Evolutionary conservation across 2,888 invertebrate species (phyloP), one percentile per base, ranked within the genome.

Genomic region (Cactoblastis cactorum): DNA sequence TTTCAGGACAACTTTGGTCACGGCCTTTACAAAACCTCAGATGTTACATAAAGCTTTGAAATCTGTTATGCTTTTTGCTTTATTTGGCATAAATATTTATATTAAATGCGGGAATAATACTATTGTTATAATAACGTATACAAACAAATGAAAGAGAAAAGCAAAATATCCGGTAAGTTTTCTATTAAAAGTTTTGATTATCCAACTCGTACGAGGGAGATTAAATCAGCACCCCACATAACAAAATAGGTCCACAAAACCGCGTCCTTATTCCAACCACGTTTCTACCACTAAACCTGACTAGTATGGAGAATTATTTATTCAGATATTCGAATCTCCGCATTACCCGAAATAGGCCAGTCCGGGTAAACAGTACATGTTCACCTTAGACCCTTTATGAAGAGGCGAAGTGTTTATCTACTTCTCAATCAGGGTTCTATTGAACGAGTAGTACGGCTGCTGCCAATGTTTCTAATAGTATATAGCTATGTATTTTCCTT

Each of bases 301-400:
- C 39, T 48, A 38, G 15, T 24, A 39, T 37, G 54, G 59, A 51
- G 58, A 61, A 67, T 71, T 74, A 69, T 74, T 72, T 71, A 73
- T 70, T 65, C 64, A 65, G 56, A 54, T 59, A 59, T 60, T 63
- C 53, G 53, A 63, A 69, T 63, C 54, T 57, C 55, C 62, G 65
- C 61, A 69, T 66, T 64, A 64, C 54, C 51, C 38, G 58, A 60
- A 64, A 28, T 63, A 61, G 52, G 52, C 35, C 50, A 54, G 49
- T 56, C 58, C 58, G 53, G 57, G 56, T 62, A 68, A 67, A 69
- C 58, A 63, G 35, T 6, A 24, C 37, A 52, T 54, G 55, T 51
- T 54, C 15, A 15, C 15, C 15, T 22, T 37, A 17, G 32, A 28
- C 28, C 28, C 32, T 9, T 32, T 28, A 17, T 17, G 9, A 17